Percentiles rank a stretch among this genome's conserved stretches.
Evolutionary conservation across 2,113 vertebrate species (phyloP).

Genomic region (Indicator indicator): DNA sequence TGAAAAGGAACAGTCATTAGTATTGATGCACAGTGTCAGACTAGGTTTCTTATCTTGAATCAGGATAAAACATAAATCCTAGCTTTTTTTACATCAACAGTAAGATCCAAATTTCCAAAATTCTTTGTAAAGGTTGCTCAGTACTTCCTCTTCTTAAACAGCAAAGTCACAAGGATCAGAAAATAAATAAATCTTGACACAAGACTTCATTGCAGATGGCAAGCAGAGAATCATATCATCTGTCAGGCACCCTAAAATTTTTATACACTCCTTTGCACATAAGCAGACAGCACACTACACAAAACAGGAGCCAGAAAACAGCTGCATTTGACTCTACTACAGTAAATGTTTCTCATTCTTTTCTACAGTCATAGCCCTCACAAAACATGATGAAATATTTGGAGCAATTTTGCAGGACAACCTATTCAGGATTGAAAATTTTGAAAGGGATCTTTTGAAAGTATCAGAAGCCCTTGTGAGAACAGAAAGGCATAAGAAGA

Average conservation of each 20-base stretch:
- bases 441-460: neutral
- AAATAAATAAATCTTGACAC: neutral
- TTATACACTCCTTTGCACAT: neutral
- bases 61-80: neutral
- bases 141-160: neutral
- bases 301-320: neutral
- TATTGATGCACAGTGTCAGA: neutral
- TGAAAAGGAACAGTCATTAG: neutral
- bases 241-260: neutral
- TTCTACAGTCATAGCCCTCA: neutral
- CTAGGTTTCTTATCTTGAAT: neutral
- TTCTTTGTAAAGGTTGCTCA: neutral
- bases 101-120: neutral
- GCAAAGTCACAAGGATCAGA: neutral
- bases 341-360: neutral
- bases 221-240: neutral
- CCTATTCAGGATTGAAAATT: neutral
- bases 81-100: neutral
- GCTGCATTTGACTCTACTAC: neutral
- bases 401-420: neutral
- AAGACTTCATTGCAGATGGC: neutral
- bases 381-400: neutral
- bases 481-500: neutral
- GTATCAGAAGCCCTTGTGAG: neutral
- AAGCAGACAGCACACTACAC: neutral